Conservation (phyloP, 1,140 invertebrate genomes). For the Tetragnatha versicolor region DNA sequence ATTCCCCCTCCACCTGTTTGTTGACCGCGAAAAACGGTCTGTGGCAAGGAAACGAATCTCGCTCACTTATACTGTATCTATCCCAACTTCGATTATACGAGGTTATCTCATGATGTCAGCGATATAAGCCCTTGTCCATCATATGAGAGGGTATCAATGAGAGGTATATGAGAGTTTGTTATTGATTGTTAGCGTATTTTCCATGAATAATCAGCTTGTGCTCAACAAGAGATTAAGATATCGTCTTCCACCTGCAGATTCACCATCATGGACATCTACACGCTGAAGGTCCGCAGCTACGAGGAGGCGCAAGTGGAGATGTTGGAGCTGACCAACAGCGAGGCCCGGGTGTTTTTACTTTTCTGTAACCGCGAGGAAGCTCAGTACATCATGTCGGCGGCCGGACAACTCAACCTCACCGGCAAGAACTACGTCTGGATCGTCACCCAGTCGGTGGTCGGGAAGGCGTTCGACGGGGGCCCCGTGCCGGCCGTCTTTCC, state of each 20-base stretch:
- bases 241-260: constrained; percentile 34
- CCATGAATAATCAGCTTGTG: too few relatives aligned
- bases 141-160: too few relatives aligned
- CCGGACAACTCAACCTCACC: constrained; percentile 83
- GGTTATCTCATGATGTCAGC: too few relatives aligned
- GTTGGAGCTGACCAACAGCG: constrained; percentile 80
- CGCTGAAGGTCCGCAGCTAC: constrained; percentile 42
- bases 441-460: constrained; percentile 93
- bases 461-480: constrained; percentile 64
- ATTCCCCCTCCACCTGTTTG: too few relatives aligned
- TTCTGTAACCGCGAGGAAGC: constrained; percentile 91
- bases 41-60: too few relatives aligned
- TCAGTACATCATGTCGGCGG: constrained; percentile 80
- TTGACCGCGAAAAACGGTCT: too few relatives aligned
- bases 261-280: constrained; percentile 57
- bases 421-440: constrained; percentile 97
- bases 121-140: too few relatives aligned
- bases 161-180: too few relatives aligned
- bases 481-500: constrained; percentile 83
- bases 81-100: too few relatives aligned
- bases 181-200: too few relatives aligned
- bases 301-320: constrained; percentile 49
- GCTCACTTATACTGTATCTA: too few relatives aligned
- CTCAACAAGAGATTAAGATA: too few relatives aligned
- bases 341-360: constrained; percentile 90